Evolutionary conservation across 2,888 invertebrate genomes (phyloP).

Genomic region (Cordilura impudica): DNA sequence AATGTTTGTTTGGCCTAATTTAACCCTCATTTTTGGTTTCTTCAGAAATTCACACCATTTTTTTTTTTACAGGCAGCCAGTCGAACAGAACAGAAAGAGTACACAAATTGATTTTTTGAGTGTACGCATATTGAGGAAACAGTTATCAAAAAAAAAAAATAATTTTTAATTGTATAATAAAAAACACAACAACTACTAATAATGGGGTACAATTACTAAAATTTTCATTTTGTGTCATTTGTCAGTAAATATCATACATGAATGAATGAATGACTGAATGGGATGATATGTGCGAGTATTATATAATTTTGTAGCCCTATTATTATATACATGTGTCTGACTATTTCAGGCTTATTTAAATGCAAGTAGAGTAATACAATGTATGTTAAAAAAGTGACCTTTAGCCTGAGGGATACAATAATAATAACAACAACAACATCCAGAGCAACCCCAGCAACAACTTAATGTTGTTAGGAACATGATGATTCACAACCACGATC

Average conservation of each 20-base stretch:
- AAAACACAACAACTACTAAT: conserved; percentile 15
- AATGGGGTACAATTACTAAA: conserved; percentile 47
- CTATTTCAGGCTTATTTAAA: too few relatives aligned
- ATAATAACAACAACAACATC: conserved; percentile 18
- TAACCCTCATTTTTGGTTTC: not conserved
- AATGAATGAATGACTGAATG: not conserved
- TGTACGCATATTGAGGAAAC: conserved; percentile 1
- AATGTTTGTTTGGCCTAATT: not conserved
- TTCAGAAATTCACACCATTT: not conserved
- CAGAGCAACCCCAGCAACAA: not conserved
- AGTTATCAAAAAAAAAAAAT: conserved; percentile 32
- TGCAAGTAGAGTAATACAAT: not conserved
- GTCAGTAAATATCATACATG: conserved; percentile 1
- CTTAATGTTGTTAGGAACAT: not conserved
- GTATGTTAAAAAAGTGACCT: conserved; percentile 44
- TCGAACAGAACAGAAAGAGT: not conserved
- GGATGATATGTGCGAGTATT: not conserved
- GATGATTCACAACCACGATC: conserved; percentile 34
- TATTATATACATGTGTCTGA: conserved; percentile 52
- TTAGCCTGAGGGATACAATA: conserved; percentile 38
- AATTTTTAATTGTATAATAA: not conserved
- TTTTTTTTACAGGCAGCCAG: too few relatives aligned
- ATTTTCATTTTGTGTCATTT: conserved; percentile 43
- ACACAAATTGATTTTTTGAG: not conserved
- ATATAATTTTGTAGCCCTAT: conserved; percentile 17